A percentile compares a stretch with the other conserved stretches of the same genome.
phyloP scores from a whole-genome alignment of 2,113 vertebrate genomes.

The Dunckerocampus dactyliophorus region DNA sequence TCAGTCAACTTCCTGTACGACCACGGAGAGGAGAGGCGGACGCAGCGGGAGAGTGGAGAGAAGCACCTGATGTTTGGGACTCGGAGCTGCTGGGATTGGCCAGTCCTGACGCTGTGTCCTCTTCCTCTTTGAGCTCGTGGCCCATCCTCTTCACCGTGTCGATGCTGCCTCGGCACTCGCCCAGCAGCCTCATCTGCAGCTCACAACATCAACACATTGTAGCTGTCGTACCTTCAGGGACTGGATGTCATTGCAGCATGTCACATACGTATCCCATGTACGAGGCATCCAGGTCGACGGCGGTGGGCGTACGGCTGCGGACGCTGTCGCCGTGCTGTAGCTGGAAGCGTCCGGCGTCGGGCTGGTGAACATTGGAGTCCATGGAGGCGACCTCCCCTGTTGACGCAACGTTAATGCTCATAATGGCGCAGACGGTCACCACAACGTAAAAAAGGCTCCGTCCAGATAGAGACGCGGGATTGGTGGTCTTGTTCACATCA shows the following conservation, averaged over 20 bases:
- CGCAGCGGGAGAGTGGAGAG: not conserved
- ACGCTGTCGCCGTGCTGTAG: conserved; percentile 84
- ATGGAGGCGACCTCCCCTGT: conserved; percentile 77
- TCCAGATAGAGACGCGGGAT: conserved; percentile 21
- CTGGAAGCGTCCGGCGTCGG: conserved; percentile 82
- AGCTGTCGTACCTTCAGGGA: not conserved
- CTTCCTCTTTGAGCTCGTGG: conserved; percentile 86
- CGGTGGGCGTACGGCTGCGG: conserved; percentile 85
- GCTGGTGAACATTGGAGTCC: conserved; percentile 80
- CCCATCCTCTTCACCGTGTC: conserved; percentile 87
- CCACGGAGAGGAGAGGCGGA: too few relatives aligned
- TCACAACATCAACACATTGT: not conserved
- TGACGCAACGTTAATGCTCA: conserved; percentile 22
- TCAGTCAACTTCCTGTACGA: too few relatives aligned
- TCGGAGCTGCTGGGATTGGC: conserved; percentile 87
- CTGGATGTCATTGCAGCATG: too few relatives aligned
- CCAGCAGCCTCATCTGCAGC: conserved; percentile 86
- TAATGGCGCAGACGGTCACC: not conserved
- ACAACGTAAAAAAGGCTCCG: not conserved
- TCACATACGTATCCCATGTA: conserved; percentile 94
- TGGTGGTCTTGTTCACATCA: too few relatives aligned
- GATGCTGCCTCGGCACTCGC: conserved; percentile 91
- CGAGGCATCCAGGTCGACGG: conserved; percentile 84
- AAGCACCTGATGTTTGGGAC: conserved; percentile 85
- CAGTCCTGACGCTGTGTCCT: conserved; percentile 83